A percentile compares a stretch with the other conserved stretches of the same genome.
Evolutionary conservation across 1,140 invertebrate species (phyloP).

Genomic region (Psix sp.): DNA sequence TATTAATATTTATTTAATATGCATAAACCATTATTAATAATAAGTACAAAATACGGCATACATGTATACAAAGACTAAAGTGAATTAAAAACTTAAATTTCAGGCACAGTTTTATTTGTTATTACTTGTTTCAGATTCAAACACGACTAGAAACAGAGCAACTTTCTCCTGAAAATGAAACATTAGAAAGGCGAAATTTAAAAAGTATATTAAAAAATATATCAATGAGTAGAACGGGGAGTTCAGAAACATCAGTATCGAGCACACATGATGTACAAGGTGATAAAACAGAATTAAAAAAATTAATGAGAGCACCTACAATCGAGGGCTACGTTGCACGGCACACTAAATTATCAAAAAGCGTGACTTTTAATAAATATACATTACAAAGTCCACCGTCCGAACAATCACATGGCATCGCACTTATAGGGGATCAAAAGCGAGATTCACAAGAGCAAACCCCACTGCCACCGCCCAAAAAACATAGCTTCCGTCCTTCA

Average conservation of each 20-base stretch:
- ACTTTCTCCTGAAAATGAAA: conserved; percentile 87
- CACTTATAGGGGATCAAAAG: conserved; percentile 56
- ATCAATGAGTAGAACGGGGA: conserved; percentile 79
- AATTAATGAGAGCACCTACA: conserved; percentile 86
- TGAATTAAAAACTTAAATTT: too few relatives aligned
- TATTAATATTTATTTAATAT: too few relatives aligned
- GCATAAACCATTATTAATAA: too few relatives aligned
- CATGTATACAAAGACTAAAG: too few relatives aligned
- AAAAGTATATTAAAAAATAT: conserved; percentile 91
- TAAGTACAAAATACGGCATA: too few relatives aligned
- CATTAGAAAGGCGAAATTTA: conserved; percentile 85
- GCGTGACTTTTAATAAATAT: conserved; percentile 90
- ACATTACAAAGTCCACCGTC: conserved; percentile 87
- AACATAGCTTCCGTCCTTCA: conserved; percentile 74
- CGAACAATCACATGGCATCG: conserved; percentile 64
- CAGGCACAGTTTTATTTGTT: background rate
- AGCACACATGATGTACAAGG: conserved; percentile 71
- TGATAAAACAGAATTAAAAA: conserved; percentile 79
- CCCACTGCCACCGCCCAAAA: conserved; percentile 73
- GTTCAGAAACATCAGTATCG: conserved; percentile 67
- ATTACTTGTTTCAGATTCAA: conserved; percentile 18
- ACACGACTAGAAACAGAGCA: conserved; percentile 47
- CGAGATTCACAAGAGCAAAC: conserved; percentile 62
- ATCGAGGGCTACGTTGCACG: conserved; percentile 90
- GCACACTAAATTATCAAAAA: conserved; percentile 91